Evolutionary conservation across 64 coral and sea anemone species (phyloP), one percentile per base, ranked within the genome.

Genomic region (Actinia tenebrosa): DNA sequence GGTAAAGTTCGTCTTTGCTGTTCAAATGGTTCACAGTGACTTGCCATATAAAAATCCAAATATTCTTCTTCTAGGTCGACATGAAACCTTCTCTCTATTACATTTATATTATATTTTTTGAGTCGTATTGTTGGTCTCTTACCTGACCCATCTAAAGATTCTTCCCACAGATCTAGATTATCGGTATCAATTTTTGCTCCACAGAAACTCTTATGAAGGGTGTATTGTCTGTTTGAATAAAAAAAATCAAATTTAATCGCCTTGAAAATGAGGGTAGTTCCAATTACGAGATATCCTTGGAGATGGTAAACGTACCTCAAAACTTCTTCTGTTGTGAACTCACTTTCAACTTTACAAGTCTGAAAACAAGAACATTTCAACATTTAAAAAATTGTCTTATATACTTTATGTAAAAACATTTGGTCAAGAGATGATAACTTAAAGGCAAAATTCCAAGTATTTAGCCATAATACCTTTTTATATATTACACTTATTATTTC

Each of bases 131-230:
- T 10, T 16, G 45, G 82, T 15, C 0, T 56, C 78, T 87, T 84
- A 99, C 97, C 93, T 71, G 97, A 95, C 50, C 97, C 97, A 93
- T 99, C 97, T 72, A 85, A 22, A 45, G 97, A 99, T 84, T 99
- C 97, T 45, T 99, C 97, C 54, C 93, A 87, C 82, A 99, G 83
- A 90, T 99, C 97, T 59, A 99, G 72, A 53, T 89, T 84, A 79
- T 88, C 56, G 15, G 80, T 88, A 71, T 99, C 91, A 91, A 99
- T 93, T 58, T 91, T 69, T 16, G 86, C 88, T 56, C 93, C 93
- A 54, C 90, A 89, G n/a, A 99, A 90, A 79, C 93, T 94, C 71
- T 93, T 99, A 86, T 99, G 97, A 17, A 63, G 91, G n/a, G 93
- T 89, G 79, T 95, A 94, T 53, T 95, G 93, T 60, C 97, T 99